These are phyloP conservation scores for Tachyglossus aculeatus DNA, from an alignment of 2,797 vertebrate genomes.

Conservation along the genomic window DNA sequence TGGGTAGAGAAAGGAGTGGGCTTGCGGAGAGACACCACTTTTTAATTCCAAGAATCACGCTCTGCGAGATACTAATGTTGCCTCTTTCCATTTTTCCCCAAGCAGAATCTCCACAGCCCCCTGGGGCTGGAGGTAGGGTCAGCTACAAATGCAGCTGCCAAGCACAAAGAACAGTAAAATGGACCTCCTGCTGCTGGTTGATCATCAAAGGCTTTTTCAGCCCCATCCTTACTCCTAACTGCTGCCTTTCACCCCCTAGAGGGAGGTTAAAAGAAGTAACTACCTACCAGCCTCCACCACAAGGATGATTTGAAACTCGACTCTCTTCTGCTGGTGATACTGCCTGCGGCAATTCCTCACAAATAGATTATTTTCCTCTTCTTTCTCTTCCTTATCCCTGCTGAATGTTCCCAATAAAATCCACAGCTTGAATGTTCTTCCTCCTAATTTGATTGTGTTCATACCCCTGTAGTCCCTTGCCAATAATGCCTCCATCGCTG, in stretches of 20 bases:
- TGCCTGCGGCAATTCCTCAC: not conserved
- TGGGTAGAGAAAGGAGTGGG: too few species aligned
- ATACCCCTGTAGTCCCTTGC: fast-evolving
- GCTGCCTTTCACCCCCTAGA: not conserved
- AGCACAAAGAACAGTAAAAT: not conserved
- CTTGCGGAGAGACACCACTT: too few species aligned
- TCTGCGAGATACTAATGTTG: not conserved
- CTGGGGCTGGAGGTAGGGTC: conserved; percentile 16
- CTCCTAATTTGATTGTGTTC: fast-evolving
- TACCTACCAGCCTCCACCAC: not conserved
- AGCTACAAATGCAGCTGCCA: not conserved
- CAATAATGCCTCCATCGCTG: too few species aligned
- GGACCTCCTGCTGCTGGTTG: not conserved
- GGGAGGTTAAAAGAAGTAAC: not conserved
- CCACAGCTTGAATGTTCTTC: fast-evolving
- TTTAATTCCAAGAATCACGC: too few species aligned
- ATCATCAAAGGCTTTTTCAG: not conserved
- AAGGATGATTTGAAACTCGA: not conserved
- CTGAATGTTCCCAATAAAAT: not conserved
- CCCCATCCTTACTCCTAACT: not conserved
- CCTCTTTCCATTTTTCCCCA: conserved; percentile 14
- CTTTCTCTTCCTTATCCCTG: fast-evolving
- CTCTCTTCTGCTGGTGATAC: not conserved
- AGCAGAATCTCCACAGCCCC: conserved; percentile 2
- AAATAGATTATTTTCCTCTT: not conserved